Conservation (phyloP, 2,797 vertebrate genomes). For the Borostomias antarcticus region DNA sequence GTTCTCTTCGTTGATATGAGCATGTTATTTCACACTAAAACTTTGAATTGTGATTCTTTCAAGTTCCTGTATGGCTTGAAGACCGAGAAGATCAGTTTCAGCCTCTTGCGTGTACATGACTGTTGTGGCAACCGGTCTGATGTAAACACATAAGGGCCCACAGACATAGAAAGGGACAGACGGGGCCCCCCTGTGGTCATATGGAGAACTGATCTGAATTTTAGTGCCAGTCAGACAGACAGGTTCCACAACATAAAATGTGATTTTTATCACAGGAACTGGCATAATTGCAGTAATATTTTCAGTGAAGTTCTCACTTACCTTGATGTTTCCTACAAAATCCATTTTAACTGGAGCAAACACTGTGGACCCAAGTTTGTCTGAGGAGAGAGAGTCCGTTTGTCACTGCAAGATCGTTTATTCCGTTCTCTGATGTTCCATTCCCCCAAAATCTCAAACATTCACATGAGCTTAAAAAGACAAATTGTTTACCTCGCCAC, state of each 20-base stretch:
- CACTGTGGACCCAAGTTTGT: constrained; percentile 94
- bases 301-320: constrained; percentile 58
- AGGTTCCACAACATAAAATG: neutral
- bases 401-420: constrained; percentile 43
- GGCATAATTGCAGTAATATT: neutral
- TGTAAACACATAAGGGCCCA: neutral
- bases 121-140: neutral
- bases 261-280: neutral
- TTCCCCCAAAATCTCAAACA: constrained; percentile 11
- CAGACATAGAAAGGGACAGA: neutral
- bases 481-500: neutral
- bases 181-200: neutral
- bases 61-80: no score
- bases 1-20: no score
- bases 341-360: constrained; percentile 99
- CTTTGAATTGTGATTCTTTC: no score
- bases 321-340: constrained; percentile 99
- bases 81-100: no score
- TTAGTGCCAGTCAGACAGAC: neutral
- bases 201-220: neutral
- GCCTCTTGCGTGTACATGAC: neutral
- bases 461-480: neutral
- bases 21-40: no score
- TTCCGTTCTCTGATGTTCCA: constrained; percentile 1
- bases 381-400: constrained; percentile 72